phyloP scores from a whole-genome alignment of 2,797 vertebrate species.

The Pristis pectinata region DNA sequence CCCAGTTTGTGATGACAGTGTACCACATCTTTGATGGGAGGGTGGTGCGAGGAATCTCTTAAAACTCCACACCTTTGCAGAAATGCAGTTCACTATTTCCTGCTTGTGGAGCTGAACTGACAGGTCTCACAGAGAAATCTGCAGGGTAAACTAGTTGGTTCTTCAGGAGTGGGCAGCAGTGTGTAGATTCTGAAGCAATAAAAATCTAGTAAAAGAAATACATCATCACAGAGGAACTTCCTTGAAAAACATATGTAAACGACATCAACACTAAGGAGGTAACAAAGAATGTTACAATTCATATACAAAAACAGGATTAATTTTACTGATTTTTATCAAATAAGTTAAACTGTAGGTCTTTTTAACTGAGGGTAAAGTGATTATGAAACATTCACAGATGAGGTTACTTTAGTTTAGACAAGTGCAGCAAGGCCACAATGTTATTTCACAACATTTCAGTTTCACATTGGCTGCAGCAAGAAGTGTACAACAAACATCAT shows the following conservation, averaged over 20 bases:
- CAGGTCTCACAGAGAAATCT: neutral
- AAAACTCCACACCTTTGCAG: neutral
- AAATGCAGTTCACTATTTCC: neutral
- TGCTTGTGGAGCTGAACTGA: neutral
- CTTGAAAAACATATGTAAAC: neutral
- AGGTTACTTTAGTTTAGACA: neutral
- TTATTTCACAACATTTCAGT: neutral
- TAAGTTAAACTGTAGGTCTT: too few relatives aligned
- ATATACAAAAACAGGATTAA: neutral
- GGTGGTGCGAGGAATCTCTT: neutral
- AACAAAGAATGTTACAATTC: neutral
- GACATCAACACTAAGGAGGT: neutral
- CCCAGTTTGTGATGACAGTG: neutral
- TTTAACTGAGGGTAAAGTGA: neutral
- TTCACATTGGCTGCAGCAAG: neutral
- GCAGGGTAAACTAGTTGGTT: neutral
- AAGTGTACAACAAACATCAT: neutral
- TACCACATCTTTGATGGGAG: neutral
- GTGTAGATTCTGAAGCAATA: neutral
- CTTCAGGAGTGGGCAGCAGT: neutral
- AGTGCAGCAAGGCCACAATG: neutral
- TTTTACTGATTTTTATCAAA: neutral
- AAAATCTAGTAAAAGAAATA: neutral
- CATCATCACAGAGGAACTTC: neutral
- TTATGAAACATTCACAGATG: neutral